Evolutionary conservation across 1,140 invertebrate genomes (phyloP), one percentile per base, ranked within the genome.

Genomic region (Helicorthomorpha holstii): DNA sequence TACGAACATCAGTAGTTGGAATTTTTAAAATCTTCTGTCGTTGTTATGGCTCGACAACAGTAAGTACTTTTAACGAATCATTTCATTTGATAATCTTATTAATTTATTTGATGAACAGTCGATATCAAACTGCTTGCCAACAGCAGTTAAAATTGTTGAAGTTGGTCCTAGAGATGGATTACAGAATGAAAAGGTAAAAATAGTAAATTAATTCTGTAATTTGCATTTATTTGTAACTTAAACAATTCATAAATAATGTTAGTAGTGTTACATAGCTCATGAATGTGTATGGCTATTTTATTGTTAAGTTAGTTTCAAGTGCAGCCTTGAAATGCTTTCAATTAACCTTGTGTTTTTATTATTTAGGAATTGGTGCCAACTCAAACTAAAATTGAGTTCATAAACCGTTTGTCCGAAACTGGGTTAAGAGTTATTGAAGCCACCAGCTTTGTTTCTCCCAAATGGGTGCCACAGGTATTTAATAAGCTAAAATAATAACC

Each of bases 101-200:
- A n/a, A n/a, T n/a, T n/a, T n/a, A n/a, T n/a, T n/a, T n/a, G n/a
- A n/a, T n/a, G n/a, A n/a, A n/a, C n/a, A n/a, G n/a, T n/a, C n/a
- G n/a, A n/a, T n/a, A n/a, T n/a, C n/a, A n/a, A n/a, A n/a, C n/a
- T n/a, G n/a, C n/a, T 65, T 64, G 54, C 71, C 72, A 3, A 51
- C 59, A 10, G 57, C 60, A 54, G 78, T 87, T 0, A 77, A 82
- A 63, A 81, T 99, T 56, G 92, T 98, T 27, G 95, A 99, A 76
- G 95, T 98, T 25, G 94, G 94, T 1, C 88, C 94, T 0, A 72
- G 95, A 60, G 95, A 98, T 76, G 95, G 95, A 19, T 72, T 99
- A 24, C 95, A 99, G 67, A 98, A 98, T 76, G 93, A 98, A 70
- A 73, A 81, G 59, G 71, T 72, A 54, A 34, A 14, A 49, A n/a